Percentiles rank a stretch among this genome's conserved stretches.
phyloP scores from a whole-genome alignment of 2,888 invertebrate genomes.

The Exephanes ischioxanthus region DNA sequence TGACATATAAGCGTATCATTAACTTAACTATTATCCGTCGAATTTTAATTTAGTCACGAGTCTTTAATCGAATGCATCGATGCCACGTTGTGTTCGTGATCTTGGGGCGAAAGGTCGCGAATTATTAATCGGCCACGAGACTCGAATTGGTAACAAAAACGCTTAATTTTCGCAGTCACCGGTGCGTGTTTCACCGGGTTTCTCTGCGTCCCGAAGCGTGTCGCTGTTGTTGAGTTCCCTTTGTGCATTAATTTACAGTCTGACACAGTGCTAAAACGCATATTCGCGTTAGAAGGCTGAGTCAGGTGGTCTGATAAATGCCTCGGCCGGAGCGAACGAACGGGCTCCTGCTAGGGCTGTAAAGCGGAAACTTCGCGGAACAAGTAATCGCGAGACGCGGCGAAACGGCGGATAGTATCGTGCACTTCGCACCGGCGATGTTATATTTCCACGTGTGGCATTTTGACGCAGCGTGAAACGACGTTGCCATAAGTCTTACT shows the following conservation, averaged over 20 bases:
- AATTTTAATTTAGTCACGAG: conserved; percentile 46
- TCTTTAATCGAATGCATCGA: conserved; percentile 27
- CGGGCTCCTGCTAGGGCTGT: background rate
- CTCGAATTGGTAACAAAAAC: background rate
- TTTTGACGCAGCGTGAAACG: conserved; percentile 56
- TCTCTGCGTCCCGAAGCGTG: background rate
- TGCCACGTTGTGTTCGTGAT: conserved; percentile 13
- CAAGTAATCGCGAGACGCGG: background rate
- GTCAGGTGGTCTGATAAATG: conserved; percentile 50
- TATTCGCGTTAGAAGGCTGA: conserved; percentile 54
- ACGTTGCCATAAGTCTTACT: conserved; percentile 60
- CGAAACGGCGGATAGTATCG: conserved; percentile 53
- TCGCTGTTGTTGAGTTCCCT: conserved; percentile 1
- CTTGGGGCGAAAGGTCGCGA: conserved; percentile 22
- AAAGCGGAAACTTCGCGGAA: background rate
- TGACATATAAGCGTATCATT: conserved; percentile 18
- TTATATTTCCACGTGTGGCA: conserved; percentile 42
- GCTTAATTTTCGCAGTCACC: background rate
- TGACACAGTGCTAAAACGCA: conserved; percentile 53
- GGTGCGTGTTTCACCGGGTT: background rate
- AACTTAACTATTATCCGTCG: conserved; percentile 33
- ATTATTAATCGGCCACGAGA: conserved; percentile 23
- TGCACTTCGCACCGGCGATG: conserved; percentile 52
- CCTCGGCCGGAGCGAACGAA: conserved; percentile 9
- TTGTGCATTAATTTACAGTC: conserved; percentile 57